Base-by-base conservation (phyloP, 2,797 vertebrate genomes). In the Lagodon rhomboides region DNA sequence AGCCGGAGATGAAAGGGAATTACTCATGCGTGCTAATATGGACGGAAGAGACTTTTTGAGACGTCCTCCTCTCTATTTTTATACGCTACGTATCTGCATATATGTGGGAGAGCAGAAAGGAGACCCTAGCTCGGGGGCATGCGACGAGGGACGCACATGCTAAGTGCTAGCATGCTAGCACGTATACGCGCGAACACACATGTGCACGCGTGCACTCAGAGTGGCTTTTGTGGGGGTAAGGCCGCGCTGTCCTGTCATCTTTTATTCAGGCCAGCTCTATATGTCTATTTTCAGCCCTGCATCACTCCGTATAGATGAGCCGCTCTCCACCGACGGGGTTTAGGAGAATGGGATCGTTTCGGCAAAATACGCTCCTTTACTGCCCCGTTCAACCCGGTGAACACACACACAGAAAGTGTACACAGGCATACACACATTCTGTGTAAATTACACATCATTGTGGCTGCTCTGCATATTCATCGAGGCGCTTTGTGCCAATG, bases 271-370 rank as follows among this genome's bases (percentile, higher is more conserved):
- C n/a, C 61, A 5, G 54, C 75, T 80, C 79, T 78, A 64, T 71
- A 63, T 79, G 84, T 91, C 85, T 93, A 90, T 91, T 91, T 89
- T 86, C 84, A 85, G 85, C 87, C 78, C 46, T 41, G 73, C 83
- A 68, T 86, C 80, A 79, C 77, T 87, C 65, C 63, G 80, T 68
- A 68, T 68, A 78, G 83, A 85, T 79, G 85, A 89, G 90, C 80
- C 67, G 80, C 81, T 88, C 72, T 92, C 83, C 34, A 77, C 73
- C 72, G 80, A 74, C 16, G 10, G 70, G 79, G 68, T 89, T 88
- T 79, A 55, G 73, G 79, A 83, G 89, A 87, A 86, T 79, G 78
- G 80, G 61, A 87, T 85, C 54, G 75, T 89, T 91, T 87, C 53
- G 20, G 82, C 54, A 68, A 86, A 80, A 82, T 16, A 55, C 83